phyloP scores from a whole-genome alignment of 2,888 invertebrate species.

The Beris chalybata region DNA sequence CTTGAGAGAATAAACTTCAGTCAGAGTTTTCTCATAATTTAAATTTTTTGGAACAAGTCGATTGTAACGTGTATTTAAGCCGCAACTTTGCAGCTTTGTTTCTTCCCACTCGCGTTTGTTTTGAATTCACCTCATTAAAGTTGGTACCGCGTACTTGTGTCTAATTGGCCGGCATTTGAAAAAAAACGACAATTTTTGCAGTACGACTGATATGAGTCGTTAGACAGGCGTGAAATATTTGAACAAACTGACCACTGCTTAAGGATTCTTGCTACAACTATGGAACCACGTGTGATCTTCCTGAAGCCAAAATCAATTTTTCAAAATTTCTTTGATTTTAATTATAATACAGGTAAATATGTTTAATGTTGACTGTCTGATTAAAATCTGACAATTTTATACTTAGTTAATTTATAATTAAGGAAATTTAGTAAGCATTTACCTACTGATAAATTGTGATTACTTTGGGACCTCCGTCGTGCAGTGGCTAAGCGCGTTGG shows the following conservation, averaged over 20 bases:
- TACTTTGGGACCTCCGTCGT: too few species aligned
- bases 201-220: neutral
- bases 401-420: too few species aligned
- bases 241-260: neutral
- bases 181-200: neutral
- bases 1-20: neutral
- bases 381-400: too few species aligned
- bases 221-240: neutral
- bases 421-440: too few species aligned
- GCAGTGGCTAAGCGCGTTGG: too few species aligned
- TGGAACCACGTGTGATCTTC: conserved; percentile 39
- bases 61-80: neutral
- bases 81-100: neutral
- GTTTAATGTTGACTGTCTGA: too few species aligned
- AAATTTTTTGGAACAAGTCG: neutral
- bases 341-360: conserved; percentile 24
- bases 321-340: conserved; percentile 21
- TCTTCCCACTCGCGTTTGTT: neutral
- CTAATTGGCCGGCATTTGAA: too few species aligned
- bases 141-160: too few species aligned
- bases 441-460: too few species aligned
- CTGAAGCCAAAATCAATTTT: conserved; percentile 37
- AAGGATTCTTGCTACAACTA: conserved; percentile 1
- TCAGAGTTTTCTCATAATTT: conserved; percentile 20
- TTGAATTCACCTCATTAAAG: too few species aligned